Conservation (phyloP, 1,140 invertebrate genomes). For the Bombus haemorrhoidalis region DNA sequence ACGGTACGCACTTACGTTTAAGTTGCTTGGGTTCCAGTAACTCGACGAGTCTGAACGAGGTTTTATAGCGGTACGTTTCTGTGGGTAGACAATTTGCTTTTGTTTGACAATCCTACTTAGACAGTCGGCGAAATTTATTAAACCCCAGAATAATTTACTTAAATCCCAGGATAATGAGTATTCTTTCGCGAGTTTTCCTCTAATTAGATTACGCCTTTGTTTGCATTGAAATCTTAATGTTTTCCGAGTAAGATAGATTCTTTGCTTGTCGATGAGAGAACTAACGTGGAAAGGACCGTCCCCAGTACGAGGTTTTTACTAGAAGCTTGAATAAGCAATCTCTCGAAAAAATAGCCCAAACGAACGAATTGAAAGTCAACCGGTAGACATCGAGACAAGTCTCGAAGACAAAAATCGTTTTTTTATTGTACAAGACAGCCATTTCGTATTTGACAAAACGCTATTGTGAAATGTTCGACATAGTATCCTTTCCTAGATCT, state of each 20-base stretch:
- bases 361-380: neutral
- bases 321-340: conserved; percentile 21
- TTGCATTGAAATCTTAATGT: conserved; percentile 48
- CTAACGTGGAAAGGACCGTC: neutral
- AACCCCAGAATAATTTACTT: neutral
- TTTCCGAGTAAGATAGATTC: neutral
- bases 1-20: too few relatives aligned
- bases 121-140: conserved; percentile 30
- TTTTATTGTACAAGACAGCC: neutral
- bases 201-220: conserved; percentile 56
- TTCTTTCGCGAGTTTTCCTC: conserved; percentile 29
- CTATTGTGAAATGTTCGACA: neutral
- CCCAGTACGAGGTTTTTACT: neutral
- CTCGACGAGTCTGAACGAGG: too few relatives aligned
- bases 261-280: neutral
- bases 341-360: neutral
- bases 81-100: too few relatives aligned
- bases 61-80: too few relatives aligned
- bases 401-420: neutral
- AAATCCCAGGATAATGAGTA: conserved; percentile 35
- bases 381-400: neutral
- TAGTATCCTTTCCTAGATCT: too few relatives aligned
- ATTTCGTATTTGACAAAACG: neutral
- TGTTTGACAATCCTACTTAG: neutral
- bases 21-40: too few relatives aligned